Conservation (phyloP, 1,140 invertebrate species). For the Steinernema khuongi region DNA sequence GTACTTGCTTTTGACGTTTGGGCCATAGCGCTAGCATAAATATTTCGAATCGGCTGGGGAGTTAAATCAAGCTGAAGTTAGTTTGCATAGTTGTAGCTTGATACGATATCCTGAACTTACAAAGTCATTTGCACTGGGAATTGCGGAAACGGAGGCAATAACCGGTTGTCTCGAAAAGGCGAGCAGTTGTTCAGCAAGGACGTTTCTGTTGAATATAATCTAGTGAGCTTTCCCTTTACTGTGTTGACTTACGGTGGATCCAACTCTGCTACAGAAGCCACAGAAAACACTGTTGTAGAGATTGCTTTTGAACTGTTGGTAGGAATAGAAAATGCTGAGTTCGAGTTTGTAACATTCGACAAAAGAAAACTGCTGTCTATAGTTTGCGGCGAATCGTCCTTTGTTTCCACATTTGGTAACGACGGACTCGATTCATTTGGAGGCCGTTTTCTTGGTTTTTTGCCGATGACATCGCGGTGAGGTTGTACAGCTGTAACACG, state of each 20-base stretch:
- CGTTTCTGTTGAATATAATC: neutral
- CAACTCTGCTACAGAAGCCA: neutral
- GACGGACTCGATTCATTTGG: neutral
- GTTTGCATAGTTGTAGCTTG: neutral
- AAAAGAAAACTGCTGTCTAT: neutral
- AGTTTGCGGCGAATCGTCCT: neutral
- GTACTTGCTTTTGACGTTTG: neutral
- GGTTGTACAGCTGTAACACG: constrained; percentile 35
- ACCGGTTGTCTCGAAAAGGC: constrained; percentile 10
- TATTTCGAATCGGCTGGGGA: neutral
- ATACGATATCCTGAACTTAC: neutral
- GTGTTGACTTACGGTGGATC: neutral
- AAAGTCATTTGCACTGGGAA: neutral
- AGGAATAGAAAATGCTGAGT: constrained; percentile 9
- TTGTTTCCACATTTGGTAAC: neutral
- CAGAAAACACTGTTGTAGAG: neutral
- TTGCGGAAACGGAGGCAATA: constrained; percentile 2
- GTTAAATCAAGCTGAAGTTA: neutral
- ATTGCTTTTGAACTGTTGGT: neutral
- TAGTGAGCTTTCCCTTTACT: neutral
- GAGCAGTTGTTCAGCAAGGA: constrained; percentile 17
- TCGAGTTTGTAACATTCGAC: constrained; percentile 13
- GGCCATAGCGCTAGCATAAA: neutral
- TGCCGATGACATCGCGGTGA: constrained; percentile 31
- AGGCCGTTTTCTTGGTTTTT: constrained; percentile 23